Conservation (phyloP, 2,797 vertebrate species). For the Onychomys leucogaster region DNA sequence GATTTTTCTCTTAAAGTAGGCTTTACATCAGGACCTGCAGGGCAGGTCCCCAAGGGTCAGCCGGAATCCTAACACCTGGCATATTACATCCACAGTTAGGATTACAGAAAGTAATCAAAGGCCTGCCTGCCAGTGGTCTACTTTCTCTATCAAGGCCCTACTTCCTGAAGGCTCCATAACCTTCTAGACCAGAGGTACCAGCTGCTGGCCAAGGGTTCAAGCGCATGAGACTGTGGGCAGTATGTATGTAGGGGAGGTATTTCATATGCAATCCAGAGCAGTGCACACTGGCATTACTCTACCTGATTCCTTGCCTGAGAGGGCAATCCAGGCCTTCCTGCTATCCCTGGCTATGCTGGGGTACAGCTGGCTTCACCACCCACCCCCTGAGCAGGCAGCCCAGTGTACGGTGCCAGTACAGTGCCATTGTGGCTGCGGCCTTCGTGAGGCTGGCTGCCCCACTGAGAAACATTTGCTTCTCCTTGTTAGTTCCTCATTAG, state of each 20-base stretch:
- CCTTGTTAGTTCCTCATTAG: slow-evolving; percentile 35
- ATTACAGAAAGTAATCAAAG: not conserved
- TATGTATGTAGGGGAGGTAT: not conserved
- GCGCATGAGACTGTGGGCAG: too few species aligned
- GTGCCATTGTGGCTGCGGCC: not conserved
- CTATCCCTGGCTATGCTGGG: not conserved
- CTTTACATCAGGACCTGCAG: too few species aligned
- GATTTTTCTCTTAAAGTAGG: too few species aligned
- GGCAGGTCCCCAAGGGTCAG: too few species aligned
- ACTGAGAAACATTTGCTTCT: not conserved
- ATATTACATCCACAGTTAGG: not conserved
- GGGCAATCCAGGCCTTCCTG: not conserved
- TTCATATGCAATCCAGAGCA: not conserved
- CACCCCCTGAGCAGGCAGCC: not conserved
- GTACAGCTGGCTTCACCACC: not conserved
- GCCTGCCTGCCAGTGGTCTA: not conserved
- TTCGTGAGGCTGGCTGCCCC: rapidly evolving
- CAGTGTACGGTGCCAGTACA: rapidly evolving
- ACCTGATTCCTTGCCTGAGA: not conserved
- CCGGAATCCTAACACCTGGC: not conserved
- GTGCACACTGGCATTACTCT: not conserved
- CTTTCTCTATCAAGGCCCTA: not conserved
- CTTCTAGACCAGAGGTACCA: not conserved
- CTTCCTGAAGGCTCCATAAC: not conserved
- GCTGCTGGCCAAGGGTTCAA: not conserved